Evolutionary conservation across 2,797 vertebrate genomes (phyloP).

Genomic region (Enteromius thamalakanensis): DNA sequence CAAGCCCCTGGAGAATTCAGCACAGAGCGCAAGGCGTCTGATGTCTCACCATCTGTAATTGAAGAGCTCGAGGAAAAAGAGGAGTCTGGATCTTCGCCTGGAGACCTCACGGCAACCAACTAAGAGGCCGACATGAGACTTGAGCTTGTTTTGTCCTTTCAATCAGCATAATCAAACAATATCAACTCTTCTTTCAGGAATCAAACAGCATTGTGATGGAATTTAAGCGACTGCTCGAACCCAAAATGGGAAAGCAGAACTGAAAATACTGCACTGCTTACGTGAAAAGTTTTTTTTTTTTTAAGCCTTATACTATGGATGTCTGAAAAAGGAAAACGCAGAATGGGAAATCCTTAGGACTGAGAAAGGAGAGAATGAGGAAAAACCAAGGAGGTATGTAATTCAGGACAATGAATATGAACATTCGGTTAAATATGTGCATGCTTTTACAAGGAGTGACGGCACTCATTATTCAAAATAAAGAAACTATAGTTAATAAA

Average conservation of each 20-base stretch:
- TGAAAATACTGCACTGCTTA: slow-evolving; percentile 19
- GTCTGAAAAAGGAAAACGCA: slow-evolving; percentile 39
- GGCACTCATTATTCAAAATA: slow-evolving; percentile 69
- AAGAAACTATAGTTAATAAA: slow-evolving; percentile 69
- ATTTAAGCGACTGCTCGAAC: slow-evolving; percentile 34
- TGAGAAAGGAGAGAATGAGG: slow-evolving; percentile 48
- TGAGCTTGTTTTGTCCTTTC: slow-evolving; percentile 50
- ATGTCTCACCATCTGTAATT: slow-evolving; percentile 88
- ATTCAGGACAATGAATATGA: slow-evolving; percentile 59
- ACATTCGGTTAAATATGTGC: slow-evolving; percentile 72
- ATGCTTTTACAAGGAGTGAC: slow-evolving; percentile 79
- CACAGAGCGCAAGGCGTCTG: slow-evolving; percentile 86
- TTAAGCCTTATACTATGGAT: slow-evolving; percentile 75
- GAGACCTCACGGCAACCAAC: slow-evolving; percentile 71
- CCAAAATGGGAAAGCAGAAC: slow-evolving; percentile 40
- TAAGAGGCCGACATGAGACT: slow-evolving; percentile 66
- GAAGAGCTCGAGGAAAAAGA: slow-evolving; percentile 91
- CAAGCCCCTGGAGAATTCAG: slow-evolving; percentile 75
- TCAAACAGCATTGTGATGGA: slow-evolving; percentile 60
- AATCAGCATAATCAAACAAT: slow-evolving; percentile 68
- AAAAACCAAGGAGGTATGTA: slow-evolving; percentile 59
- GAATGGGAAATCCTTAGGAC: slow-evolving; percentile 34
- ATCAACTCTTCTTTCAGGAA: slow-evolving; percentile 80
- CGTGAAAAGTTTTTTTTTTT: slow-evolving; percentile 58
- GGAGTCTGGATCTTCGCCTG: slow-evolving; percentile 71